These are phyloP conservation scores for Maccullochella peelii DNA, from an alignment of 2,113 vertebrate species.

Conservation along the genomic window DNA sequence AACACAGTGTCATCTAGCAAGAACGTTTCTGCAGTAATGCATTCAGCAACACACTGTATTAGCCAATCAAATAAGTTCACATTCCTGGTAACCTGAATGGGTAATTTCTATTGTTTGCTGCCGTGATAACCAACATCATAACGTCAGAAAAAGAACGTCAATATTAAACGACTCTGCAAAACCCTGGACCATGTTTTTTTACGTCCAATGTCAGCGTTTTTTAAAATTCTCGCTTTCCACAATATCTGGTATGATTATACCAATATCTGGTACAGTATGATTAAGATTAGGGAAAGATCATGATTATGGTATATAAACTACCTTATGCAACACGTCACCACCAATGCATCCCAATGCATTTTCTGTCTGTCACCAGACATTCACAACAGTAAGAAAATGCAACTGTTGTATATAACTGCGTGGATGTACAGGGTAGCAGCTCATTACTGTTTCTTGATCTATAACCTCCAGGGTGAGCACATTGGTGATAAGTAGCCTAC, in stretches of 20 bases:
- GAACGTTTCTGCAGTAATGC: not conserved
- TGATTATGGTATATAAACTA: not conserved
- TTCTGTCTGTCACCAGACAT: too few species aligned
- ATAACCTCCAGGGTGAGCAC: conserved; percentile 10
- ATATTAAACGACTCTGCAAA: not conserved
- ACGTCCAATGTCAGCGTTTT: too few species aligned
- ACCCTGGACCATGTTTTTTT: not conserved
- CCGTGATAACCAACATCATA: not conserved
- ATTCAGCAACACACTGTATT: not conserved
- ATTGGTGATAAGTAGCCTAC: not conserved
- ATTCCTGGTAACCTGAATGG: not conserved
- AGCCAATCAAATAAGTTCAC: not conserved
- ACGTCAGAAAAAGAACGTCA: not conserved
- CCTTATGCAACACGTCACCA: not conserved
- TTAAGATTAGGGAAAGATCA: not conserved
- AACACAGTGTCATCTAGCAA: not conserved
- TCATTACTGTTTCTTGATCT: conserved; percentile 7
- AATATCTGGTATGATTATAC: too few species aligned
- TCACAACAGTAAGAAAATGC: too few species aligned
- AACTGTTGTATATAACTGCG: not conserved
- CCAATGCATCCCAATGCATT: not conserved
- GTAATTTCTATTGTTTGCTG: not conserved
- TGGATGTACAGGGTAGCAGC: conserved; percentile 40
- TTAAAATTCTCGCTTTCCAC: not conserved
- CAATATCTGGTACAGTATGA: too few species aligned